phyloP scores from a whole-genome alignment of 2,797 vertebrate species.

The Valencia hispanica region DNA sequence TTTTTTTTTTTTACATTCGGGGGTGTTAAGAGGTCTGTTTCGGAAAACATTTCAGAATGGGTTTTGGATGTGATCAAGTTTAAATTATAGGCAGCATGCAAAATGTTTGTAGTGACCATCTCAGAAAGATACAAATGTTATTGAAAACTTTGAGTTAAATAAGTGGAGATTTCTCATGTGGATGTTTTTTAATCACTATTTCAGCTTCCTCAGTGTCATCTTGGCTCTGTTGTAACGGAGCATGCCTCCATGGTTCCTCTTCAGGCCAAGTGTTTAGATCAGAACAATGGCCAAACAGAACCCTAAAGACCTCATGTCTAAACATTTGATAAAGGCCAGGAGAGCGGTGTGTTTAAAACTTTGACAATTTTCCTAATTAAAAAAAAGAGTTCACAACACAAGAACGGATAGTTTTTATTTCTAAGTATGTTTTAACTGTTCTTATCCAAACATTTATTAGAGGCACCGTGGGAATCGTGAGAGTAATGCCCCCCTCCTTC shows the following conservation, averaged over 20 bases:
- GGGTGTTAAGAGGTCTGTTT: no score
- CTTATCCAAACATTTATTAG: constrained; percentile 46
- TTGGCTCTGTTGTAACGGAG: constrained; percentile 10
- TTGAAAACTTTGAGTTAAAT: constrained; percentile 3
- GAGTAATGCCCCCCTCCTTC: constrained; percentile 46
- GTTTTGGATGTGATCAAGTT: not conserved
- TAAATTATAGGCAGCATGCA: not conserved
- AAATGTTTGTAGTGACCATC: not conserved
- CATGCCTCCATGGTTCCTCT: constrained; percentile 53
- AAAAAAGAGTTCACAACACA: constrained; percentile 49
- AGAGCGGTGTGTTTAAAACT: constrained; percentile 25
- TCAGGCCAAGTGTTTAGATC: constrained; percentile 28
- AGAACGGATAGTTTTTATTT: constrained; percentile 26
- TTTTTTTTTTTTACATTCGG: no score
- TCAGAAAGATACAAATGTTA: not conserved
- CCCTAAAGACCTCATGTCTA: constrained; percentile 55
- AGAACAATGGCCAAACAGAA: constrained; percentile 14
- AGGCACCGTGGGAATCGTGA: constrained; percentile 61
- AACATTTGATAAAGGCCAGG: constrained; percentile 17
- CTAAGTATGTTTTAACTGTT: not conserved
- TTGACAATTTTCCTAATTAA: constrained; percentile 37
- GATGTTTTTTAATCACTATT: constrained; percentile 27
- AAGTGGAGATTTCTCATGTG: not conserved
- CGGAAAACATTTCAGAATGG: not conserved
- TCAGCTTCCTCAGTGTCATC: constrained; percentile 25